Conservation (phyloP, 2,797 vertebrate species). For the Epinephelus malabaricus region DNA sequence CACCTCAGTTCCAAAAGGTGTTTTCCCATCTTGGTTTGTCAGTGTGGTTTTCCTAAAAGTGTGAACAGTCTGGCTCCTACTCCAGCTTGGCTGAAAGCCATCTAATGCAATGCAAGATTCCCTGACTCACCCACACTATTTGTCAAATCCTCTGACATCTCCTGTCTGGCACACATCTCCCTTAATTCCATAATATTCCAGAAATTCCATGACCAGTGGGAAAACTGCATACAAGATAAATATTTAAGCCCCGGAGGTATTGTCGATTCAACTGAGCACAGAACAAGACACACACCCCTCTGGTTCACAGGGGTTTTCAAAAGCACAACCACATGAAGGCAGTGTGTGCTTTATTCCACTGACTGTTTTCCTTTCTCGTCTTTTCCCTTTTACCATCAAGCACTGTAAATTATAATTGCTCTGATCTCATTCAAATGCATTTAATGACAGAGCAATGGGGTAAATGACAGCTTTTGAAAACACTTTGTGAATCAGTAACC, state of each 20-base stretch:
- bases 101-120: conserved; percentile 15
- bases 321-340: conserved; percentile 74
- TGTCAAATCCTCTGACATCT: conserved; percentile 10
- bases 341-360: conserved; percentile 53
- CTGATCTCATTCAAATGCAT: conserved; percentile 71
- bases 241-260: conserved; percentile 47
- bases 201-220: conserved; percentile 31
- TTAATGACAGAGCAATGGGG: conserved; percentile 73
- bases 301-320: conserved; percentile 58
- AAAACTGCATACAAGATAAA: conserved; percentile 49
- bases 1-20: not conserved
- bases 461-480: conserved; percentile 65
- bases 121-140: not conserved
- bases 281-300: conserved; percentile 46
- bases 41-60: not conserved
- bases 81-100: conserved; percentile 15
- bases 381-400: conserved; percentile 58
- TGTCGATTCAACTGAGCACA: conserved; percentile 28
- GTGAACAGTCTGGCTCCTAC: not conserved
- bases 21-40: not conserved
- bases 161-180: conserved; percentile 7
- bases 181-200: conserved; percentile 46
- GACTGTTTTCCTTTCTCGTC: conserved; percentile 48
- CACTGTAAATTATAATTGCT: conserved; percentile 68
- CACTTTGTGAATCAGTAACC: conserved; percentile 73